Evolutionary conservation across 1,140 invertebrate genomes (phyloP).

Genomic region (Drosophila kanapiae): DNA sequence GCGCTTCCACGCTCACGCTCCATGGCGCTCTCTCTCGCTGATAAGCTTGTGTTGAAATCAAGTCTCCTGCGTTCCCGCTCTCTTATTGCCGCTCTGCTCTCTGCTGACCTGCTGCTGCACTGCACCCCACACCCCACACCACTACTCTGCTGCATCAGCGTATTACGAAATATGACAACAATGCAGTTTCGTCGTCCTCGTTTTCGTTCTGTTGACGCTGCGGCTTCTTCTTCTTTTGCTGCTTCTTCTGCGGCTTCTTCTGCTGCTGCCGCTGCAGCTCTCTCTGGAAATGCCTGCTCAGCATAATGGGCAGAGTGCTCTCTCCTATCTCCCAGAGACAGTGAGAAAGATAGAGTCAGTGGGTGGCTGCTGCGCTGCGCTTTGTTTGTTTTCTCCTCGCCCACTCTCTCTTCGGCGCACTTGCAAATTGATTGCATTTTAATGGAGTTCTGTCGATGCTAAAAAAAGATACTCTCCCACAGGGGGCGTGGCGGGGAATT

Average conservation of each 20-base stretch:
- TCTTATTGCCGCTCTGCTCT: conserved; percentile 40
- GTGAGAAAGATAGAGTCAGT: conserved; percentile 25
- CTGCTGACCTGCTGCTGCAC: conserved; percentile 41
- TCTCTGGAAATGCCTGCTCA: conserved; percentile 54
- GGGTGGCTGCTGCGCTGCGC: conserved; percentile 63
- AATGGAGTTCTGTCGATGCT: conserved; percentile 61
- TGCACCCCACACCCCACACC: conserved; percentile 8
- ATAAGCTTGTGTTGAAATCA: conserved; percentile 72
- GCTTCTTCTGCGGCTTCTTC: conserved; percentile 31
- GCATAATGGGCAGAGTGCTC: conserved; percentile 45
- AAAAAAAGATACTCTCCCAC: conserved; percentile 61
- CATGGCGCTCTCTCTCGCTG: conserved; percentile 37
- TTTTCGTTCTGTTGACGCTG: conserved; percentile 69
- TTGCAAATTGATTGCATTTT: conserved; percentile 78
- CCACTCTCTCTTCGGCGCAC: conserved; percentile 34
- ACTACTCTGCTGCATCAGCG: conserved; percentile 66
- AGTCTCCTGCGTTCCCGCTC: conserved; percentile 47
- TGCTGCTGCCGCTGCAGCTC: conserved; percentile 11
- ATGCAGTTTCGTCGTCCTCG: conserved; percentile 82
- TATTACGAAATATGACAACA: conserved; percentile 85
- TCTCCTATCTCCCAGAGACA: conserved; percentile 24
- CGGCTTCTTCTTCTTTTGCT: conserved; percentile 36
- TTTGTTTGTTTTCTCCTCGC: conserved; percentile 62
- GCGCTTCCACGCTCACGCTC: conserved; percentile 28
- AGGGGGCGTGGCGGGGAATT: conserved; percentile 63